Percentiles rank a stretch among this genome's conserved stretches.
These are phyloP conservation scores for Chlorospingus flavigularis DNA, from an alignment of 2,797 vertebrate genomes.

Conservation along the genomic window DNA sequence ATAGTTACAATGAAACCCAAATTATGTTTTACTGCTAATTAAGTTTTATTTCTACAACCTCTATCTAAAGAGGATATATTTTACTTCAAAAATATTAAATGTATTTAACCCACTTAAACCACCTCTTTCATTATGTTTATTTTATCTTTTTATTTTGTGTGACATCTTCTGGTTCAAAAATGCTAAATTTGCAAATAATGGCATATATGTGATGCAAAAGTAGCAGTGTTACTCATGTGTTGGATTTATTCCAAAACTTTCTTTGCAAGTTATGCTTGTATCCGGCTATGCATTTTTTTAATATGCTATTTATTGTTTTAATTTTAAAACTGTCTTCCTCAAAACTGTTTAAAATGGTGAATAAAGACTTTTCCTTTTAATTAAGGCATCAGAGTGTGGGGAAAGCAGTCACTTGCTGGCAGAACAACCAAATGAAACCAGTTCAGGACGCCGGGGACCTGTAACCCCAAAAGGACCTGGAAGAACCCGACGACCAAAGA, in stretches of 20 bases:
- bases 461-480: conserved; percentile 75
- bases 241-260: not conserved
- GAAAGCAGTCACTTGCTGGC: conserved; percentile 10
- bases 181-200: not conserved
- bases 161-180: not conserved
- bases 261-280: not conserved
- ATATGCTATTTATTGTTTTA: not conserved
- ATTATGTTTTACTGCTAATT: not conserved
- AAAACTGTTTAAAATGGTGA: not conserved
- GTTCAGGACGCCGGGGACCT: conserved; percentile 30
- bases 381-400: conserved; percentile 16
- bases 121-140: not conserved
- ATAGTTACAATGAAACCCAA: not conserved
- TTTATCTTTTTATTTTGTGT: not conserved
- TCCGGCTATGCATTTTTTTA: not conserved
- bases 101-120: not conserved
- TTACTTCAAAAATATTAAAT: not conserved
- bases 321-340: not conserved
- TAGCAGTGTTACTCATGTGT: not conserved
- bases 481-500: conserved; percentile 58
- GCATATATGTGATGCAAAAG: not conserved
- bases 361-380: not conserved
- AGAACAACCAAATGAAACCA: conserved; percentile 14
- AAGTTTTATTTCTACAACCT: not conserved
- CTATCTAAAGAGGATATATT: not conserved